A percentile compares a stretch with the other conserved stretches of the same genome.
phyloP scores from a whole-genome alignment of 1,140 invertebrate species.

The Zaprionus davidi region DNA sequence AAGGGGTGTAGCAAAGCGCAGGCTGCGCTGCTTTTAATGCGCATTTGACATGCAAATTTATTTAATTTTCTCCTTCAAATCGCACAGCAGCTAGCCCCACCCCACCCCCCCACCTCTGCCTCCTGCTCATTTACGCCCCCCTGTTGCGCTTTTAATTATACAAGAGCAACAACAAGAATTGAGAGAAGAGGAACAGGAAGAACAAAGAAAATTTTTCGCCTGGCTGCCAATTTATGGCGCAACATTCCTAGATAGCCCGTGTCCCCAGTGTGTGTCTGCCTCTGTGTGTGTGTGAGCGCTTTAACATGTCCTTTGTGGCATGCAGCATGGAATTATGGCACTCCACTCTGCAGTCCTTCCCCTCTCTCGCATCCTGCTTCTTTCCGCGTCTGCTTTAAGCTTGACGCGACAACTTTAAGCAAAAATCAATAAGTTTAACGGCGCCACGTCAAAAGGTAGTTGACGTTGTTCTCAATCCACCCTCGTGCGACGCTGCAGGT shows the following conservation, averaged over 20 bases:
- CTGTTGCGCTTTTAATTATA: conserved; percentile 78
- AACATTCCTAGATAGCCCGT: conserved; percentile 48
- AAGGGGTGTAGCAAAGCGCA: conserved; percentile 20
- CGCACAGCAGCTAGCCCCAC: conserved; percentile 32
- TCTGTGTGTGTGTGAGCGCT: conserved; percentile 25
- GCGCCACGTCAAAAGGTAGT: conserved; percentile 42
- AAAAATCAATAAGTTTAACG: conserved; percentile 62
- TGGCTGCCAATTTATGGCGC: conserved; percentile 50
- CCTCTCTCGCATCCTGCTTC: background rate
- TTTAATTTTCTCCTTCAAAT: conserved; percentile 81
- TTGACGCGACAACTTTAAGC: conserved; percentile 43
- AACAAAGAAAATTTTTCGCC: conserved; percentile 43
- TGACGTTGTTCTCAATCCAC: conserved; percentile 16
- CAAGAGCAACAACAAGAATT: conserved; percentile 24
- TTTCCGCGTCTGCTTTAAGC: conserved; percentile 32
- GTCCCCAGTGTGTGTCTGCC: background rate
- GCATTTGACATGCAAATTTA: conserved; percentile 82
- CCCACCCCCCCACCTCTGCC: background rate
- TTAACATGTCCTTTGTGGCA: conserved; percentile 56
- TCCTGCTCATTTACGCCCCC: background rate
- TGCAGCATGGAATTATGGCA: conserved; percentile 44
- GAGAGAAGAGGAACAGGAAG: conserved; percentile 1
- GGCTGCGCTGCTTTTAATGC: conserved; percentile 61
- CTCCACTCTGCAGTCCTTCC: background rate
- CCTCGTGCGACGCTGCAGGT: conserved; percentile 55